Evolutionary conservation across 1,140 invertebrate genomes (phyloP).

Genomic region (Copidosoma floridanum): DNA sequence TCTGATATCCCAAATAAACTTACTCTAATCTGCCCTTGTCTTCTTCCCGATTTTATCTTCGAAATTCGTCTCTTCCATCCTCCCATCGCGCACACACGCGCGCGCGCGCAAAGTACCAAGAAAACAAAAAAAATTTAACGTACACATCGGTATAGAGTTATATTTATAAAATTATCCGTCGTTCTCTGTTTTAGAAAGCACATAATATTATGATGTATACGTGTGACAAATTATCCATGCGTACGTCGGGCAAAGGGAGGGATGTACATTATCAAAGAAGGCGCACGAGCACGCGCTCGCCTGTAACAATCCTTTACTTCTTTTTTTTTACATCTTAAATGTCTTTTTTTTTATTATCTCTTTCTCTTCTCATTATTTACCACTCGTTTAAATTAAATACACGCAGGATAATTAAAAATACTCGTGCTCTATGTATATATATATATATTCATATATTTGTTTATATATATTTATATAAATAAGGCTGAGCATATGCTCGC

Average conservation of each 20-base stretch:
- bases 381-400: conserved; percentile 19
- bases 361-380: conserved; percentile 14
- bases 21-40: too few relatives aligned
- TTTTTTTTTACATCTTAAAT: conserved; percentile 28
- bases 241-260: conserved; percentile 37
- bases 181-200: conserved; percentile 54
- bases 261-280: conserved; percentile 35
- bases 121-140: conserved; percentile 36
- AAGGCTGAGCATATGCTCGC: too few relatives aligned
- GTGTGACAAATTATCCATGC: conserved; percentile 47
- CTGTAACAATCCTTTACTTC: conserved; percentile 20
- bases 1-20: background rate
- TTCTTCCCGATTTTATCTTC: background rate
- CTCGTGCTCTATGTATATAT: conserved; percentile 7
- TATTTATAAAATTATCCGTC: conserved; percentile 55
- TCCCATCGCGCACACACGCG: conserved; percentile 12
- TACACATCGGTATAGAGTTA: conserved; percentile 49
- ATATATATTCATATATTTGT: too few relatives aligned
- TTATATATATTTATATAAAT: too few relatives aligned
- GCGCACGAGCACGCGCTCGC: conserved; percentile 31
- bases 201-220: conserved; percentile 53
- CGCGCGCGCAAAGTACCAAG: too few relatives aligned
- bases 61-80: background rate
- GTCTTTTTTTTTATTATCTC: conserved; percentile 7
- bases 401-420: conserved; percentile 15